phyloP scores from a whole-genome alignment of 2,888 invertebrate species.

The Cheilosia pagana region DNA sequence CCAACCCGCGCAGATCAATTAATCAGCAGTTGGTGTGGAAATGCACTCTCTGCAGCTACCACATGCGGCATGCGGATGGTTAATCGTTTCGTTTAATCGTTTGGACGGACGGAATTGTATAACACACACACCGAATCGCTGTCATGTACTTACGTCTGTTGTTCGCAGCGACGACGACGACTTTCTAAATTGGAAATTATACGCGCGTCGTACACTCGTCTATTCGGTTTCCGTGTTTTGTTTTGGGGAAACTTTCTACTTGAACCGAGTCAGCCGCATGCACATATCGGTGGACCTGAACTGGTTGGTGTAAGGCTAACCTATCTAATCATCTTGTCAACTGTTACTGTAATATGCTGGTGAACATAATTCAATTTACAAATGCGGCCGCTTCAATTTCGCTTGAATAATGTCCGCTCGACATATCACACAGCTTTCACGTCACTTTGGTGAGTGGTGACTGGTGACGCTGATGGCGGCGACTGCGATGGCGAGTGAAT shows the following conservation, averaged over 20 bases:
- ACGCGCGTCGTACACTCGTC: slow-evolving; percentile 11
- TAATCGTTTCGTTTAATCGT: slow-evolving; percentile 57
- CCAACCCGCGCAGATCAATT: slow-evolving; percentile 66
- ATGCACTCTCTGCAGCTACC: slow-evolving; percentile 28
- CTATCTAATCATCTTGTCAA: slow-evolving; percentile 74
- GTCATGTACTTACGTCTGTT: slow-evolving; percentile 6
- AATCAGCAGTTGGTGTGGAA: slow-evolving; percentile 64
- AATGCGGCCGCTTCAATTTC: slow-evolving; percentile 63
- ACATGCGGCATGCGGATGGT: slow-evolving; percentile 12
- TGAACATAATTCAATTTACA: slow-evolving; percentile 70
- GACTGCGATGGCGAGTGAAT: slow-evolving; percentile 42
- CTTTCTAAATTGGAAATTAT: slow-evolving; percentile 72
- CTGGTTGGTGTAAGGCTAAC: slow-evolving; percentile 2
- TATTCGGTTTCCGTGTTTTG: slow-evolving; percentile 41
- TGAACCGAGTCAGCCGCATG: not conserved
- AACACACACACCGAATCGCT: slow-evolving; percentile 30
- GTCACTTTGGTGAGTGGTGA: slow-evolving; percentile 13
- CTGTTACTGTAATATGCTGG: slow-evolving; percentile 50
- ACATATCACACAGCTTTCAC: slow-evolving; percentile 52
- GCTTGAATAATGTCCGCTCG: slow-evolving; percentile 58
- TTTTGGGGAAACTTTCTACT: slow-evolving; percentile 66
- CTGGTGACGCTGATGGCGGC: too few species aligned
- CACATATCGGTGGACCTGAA: not conserved
- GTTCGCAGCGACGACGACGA: slow-evolving; percentile 51
- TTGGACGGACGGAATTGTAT: slow-evolving; percentile 54